Conservation (phyloP, 2,888 invertebrate species). For the Acanthopleura granulata region DNA sequence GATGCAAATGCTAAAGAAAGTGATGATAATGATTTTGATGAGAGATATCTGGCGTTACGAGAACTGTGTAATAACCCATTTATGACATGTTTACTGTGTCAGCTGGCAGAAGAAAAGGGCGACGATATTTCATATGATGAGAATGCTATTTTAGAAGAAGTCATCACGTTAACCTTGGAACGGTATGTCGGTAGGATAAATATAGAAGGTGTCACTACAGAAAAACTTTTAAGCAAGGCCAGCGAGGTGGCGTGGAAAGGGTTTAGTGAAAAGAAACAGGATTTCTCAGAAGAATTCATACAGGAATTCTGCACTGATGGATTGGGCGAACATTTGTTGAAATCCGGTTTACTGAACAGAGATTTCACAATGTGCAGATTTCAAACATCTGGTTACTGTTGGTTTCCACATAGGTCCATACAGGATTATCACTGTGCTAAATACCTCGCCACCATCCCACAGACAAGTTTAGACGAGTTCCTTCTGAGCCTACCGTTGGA, state of each 20-base stretch:
- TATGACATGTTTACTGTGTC: background rate
- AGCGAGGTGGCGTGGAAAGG: background rate
- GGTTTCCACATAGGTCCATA: background rate
- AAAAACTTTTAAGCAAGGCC: background rate
- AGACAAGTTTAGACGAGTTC: too few species aligned
- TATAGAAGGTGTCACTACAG: background rate
- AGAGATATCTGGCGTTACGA: background rate
- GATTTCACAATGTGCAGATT: conserved; percentile 3
- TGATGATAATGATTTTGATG: background rate
- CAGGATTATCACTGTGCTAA: background rate
- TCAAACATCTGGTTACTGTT: background rate
- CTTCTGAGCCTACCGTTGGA: too few species aligned
- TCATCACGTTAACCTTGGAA: background rate
- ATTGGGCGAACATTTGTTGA: background rate
- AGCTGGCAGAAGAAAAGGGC: background rate
- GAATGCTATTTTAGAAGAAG: background rate
- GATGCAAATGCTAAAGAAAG: background rate
- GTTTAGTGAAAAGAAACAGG: background rate
- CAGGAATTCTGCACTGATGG: background rate
- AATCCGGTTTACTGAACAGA: background rate
- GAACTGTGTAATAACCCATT: background rate
- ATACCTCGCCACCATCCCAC: too few species aligned
- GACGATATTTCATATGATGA: background rate
- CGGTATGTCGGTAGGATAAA: background rate
- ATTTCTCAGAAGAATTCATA: background rate